Conservation (phyloP, 2,888 invertebrate species). For the Abscondita cerata region DNA sequence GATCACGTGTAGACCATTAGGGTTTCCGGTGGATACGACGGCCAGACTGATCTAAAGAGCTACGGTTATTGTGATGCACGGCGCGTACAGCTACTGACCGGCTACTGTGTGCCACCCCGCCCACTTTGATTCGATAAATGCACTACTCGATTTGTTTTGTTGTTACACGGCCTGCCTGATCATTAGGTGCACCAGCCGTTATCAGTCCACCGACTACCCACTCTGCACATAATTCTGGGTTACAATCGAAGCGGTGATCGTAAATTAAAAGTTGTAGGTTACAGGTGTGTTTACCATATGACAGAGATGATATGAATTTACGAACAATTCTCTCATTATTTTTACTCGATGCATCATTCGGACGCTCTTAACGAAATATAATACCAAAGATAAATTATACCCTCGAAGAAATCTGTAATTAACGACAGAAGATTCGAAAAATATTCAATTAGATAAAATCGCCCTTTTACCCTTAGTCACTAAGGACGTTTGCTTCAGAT, state of each 20-base stretch:
- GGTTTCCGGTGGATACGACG: constrained; percentile 54
- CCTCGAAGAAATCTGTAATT: too few relatives aligned
- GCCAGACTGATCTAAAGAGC: constrained; percentile 40
- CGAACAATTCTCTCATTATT: background rate
- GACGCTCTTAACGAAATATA: too few relatives aligned
- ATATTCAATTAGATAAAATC: too few relatives aligned
- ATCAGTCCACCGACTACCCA: constrained; percentile 39
- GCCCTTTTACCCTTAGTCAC: too few relatives aligned
- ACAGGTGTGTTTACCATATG: constrained; percentile 14
- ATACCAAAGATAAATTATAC: too few relatives aligned
- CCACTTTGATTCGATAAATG: constrained; percentile 58
- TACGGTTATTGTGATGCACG: constrained; percentile 53
- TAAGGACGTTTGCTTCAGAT: too few relatives aligned
- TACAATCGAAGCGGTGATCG: constrained; percentile 31
- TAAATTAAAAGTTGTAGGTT: constrained; percentile 37
- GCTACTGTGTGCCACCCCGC: constrained; percentile 52
- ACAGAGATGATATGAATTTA: background rate
- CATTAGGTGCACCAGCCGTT: constrained; percentile 50
- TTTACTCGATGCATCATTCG: constrained; percentile 1
- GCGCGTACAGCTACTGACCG: constrained; percentile 51
- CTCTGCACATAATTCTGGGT: constrained; percentile 25
- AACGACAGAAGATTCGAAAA: too few relatives aligned
- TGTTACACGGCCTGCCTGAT: constrained; percentile 44
- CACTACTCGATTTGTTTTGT: constrained; percentile 55
- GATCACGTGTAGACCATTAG: constrained; percentile 59